Conservation (phyloP, 1,140 invertebrate species). For the Halotydeus destructor region DNA sequence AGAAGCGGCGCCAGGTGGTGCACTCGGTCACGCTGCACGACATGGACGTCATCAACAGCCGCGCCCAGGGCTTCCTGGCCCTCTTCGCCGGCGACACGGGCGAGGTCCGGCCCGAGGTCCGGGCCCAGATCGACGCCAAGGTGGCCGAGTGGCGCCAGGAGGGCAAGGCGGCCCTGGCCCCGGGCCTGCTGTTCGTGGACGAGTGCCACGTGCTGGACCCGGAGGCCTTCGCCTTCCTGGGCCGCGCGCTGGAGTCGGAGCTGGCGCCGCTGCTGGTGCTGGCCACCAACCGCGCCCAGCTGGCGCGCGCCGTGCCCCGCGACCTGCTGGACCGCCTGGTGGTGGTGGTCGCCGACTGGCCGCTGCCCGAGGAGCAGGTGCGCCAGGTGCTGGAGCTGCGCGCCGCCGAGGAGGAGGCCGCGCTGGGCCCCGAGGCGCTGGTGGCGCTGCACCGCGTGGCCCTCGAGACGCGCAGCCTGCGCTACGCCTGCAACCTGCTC, state of each 20-base stretch:
- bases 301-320: conserved; percentile 88
- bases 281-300: conserved; percentile 90
- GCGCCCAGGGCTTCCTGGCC: conserved; percentile 90
- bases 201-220: conserved; percentile 97
- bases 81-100: conserved; percentile 96
- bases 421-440: conserved; percentile 76
- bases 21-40: conserved; percentile 97
- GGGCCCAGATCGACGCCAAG: conserved; percentile 97
- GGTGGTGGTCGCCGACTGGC: conserved; percentile 66
- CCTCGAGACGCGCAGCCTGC: conserved; percentile 45
- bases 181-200: conserved; percentile 78
- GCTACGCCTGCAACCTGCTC: conserved; percentile 97
- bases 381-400: conserved; percentile 78
- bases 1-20: conserved; percentile 96
- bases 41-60: conserved; percentile 91
- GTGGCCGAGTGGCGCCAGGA: conserved; percentile 97
- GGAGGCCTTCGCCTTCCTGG: conserved; percentile 94
- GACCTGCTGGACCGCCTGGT: conserved; percentile 89
- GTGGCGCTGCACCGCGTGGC: conserved; percentile 77
- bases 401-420: conserved; percentile 91
- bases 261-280: conserved; percentile 94
- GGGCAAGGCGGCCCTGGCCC: conserved; percentile 94
- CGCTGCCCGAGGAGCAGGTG: conserved; percentile 71
- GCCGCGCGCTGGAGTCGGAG: conserved; percentile 85
- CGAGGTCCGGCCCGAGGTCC: conserved; percentile 90